These are phyloP conservation scores for Buphagus erythrorhynchus DNA, from an alignment of 2,797 vertebrate species.

Conservation along the genomic window DNA sequence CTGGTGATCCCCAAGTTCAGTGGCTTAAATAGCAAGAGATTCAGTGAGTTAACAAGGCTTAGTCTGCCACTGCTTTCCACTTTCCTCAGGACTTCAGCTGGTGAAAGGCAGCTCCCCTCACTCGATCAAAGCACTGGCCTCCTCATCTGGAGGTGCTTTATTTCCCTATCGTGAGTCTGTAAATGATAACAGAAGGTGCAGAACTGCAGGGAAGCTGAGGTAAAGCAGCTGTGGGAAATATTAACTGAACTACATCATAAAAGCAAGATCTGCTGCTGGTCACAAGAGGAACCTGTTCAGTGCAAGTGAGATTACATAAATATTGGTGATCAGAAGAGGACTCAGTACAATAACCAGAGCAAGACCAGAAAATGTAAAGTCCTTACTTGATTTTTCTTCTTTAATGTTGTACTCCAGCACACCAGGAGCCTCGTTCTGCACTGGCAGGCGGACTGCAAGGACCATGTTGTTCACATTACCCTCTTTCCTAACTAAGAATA, in stretches of 20 bases:
- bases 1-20: not conserved
- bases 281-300: not conserved
- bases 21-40: not conserved
- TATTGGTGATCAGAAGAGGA: not conserved
- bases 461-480: slow-evolving; percentile 72
- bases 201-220: not conserved
- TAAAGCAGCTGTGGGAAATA: slow-evolving; percentile 27
- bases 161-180: not conserved
- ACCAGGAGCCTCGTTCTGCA: slow-evolving; percentile 50
- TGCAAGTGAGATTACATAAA: not conserved
- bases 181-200: not conserved
- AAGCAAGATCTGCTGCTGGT: not conserved
- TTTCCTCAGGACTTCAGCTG: not conserved
- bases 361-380: not conserved
- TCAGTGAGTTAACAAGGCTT: not conserved
- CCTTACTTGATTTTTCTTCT: slow-evolving; percentile 90
- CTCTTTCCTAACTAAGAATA: slow-evolving; percentile 83
- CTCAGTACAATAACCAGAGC: not conserved
- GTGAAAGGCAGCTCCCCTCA: not conserved
- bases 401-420: slow-evolving; percentile 82
- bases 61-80: not conserved
- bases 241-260: not conserved
- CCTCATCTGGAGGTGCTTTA: not conserved
- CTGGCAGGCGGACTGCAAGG: slow-evolving; percentile 82
- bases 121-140: not conserved